Percentiles rank a stretch among this genome's conserved stretches.
Evolutionary conservation across 2,797 vertebrate species (phyloP).

Genomic region (Rhincodon typus): DNA sequence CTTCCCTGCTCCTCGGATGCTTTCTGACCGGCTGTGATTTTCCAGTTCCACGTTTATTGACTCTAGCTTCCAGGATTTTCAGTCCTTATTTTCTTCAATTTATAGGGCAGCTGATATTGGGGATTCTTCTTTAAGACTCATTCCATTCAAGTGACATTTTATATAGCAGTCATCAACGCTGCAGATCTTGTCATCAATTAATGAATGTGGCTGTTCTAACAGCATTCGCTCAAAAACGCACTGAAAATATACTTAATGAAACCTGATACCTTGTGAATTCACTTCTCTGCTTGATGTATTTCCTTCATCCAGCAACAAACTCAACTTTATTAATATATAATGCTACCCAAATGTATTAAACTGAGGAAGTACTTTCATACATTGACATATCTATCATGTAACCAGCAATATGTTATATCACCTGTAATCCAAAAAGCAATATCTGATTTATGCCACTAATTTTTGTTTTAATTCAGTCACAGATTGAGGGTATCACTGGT

Average conservation of each 20-base stretch:
- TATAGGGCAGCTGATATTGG: background rate
- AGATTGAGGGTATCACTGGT: too few species aligned
- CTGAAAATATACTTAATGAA: background rate
- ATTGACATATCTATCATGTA: background rate
- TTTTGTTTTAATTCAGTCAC: too few species aligned
- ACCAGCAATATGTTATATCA: background rate
- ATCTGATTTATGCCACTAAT: background rate
- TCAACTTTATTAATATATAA: background rate
- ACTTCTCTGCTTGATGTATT: background rate
- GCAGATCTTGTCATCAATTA: background rate
- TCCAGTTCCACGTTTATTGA: too few species aligned
- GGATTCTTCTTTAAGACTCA: background rate
- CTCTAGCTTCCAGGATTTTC: too few species aligned
- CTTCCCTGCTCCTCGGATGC: too few species aligned
- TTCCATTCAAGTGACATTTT: background rate
- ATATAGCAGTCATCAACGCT: background rate
- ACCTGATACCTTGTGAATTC: background rate
- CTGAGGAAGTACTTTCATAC: background rate
- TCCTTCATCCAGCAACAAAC: background rate
- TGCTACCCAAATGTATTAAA: background rate
- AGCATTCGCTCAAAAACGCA: background rate
- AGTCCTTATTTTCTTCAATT: background rate
- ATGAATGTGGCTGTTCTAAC: background rate
- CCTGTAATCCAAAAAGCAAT: background rate
- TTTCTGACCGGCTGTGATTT: too few species aligned